Evolutionary conservation across 2,113 vertebrate species (phyloP).

Genomic region (Eublepharis macularius): DNA sequence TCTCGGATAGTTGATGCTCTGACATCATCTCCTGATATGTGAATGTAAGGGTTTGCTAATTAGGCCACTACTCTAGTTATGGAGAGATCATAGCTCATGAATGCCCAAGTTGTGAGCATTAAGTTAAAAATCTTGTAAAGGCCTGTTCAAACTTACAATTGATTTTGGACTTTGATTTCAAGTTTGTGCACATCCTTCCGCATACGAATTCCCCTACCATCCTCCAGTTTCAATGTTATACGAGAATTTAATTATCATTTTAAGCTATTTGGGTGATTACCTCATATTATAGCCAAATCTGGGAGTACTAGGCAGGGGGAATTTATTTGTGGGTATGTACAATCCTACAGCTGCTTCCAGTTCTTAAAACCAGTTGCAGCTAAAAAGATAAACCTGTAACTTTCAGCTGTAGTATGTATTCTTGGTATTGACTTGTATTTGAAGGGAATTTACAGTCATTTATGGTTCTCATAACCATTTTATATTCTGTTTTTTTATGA

Average conservation of each 20-base stretch:
- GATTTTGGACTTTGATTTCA: not conserved
- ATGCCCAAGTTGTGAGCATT: not conserved
- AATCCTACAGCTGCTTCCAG: not conserved
- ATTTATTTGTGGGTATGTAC: not conserved
- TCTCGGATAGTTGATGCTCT: not conserved
- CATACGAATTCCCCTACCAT: not conserved
- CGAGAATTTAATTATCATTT: not conserved
- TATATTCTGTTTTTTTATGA: conserved; percentile 32
- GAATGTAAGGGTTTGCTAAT: not conserved
- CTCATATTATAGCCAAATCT: not conserved
- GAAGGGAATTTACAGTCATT: not conserved
- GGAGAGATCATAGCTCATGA: not conserved
- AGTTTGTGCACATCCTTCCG: not conserved
- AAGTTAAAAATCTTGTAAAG: not conserved
- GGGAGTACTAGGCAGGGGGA: too few species aligned
- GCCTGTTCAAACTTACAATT: not conserved
- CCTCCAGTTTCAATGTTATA: not conserved
- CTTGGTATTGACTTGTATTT: conserved; percentile 25
- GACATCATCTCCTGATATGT: not conserved
- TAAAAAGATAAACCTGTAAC: not conserved
- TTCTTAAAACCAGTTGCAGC: not conserved
- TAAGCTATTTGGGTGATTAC: not conserved
- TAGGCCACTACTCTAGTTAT: not conserved
- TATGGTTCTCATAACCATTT: conserved; percentile 24
- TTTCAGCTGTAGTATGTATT: not conserved